These are phyloP conservation scores for Rotaria socialis DNA, from an alignment of 2,888 invertebrate genomes.

Conservation along the genomic window DNA sequence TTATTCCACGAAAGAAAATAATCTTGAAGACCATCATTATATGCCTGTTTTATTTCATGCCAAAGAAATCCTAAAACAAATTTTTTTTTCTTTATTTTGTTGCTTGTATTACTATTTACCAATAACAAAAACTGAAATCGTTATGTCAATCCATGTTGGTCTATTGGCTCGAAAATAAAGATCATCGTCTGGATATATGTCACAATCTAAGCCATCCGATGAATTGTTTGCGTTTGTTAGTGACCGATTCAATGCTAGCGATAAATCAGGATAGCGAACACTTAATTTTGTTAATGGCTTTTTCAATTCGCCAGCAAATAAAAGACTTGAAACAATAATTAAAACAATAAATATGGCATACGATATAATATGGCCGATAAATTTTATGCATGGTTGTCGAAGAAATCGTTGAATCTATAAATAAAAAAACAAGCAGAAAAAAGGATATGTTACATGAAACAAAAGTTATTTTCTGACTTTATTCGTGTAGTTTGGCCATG, in stretches of 20 bases:
- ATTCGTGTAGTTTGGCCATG: constrained; percentile 52
- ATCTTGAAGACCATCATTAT: constrained; percentile 49
- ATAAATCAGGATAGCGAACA: neutral
- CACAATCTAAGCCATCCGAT: too few species aligned
- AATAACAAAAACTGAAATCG: constrained; percentile 50
- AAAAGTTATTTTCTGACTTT: constrained; percentile 51
- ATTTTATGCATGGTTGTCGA: constrained; percentile 55
- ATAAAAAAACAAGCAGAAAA: neutral
- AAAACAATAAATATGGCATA: constrained; percentile 54
- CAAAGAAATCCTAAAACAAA: constrained; percentile 51
- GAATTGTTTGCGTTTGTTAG: too few species aligned
- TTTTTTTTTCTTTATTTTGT: neutral
- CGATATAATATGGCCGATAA: constrained; percentile 54
- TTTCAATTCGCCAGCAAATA: constrained; percentile 37
- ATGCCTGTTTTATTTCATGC: constrained; percentile 53
- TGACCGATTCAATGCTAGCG: neutral
- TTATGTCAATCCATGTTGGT: constrained; percentile 39
- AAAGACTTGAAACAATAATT: constrained; percentile 50
- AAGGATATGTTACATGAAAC: neutral
- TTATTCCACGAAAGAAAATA: constrained; percentile 52
- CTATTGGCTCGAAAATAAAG: constrained; percentile 34
- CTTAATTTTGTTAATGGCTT: neutral
- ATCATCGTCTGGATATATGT: neutral
- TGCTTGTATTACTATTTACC: constrained; percentile 49
- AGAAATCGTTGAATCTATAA: constrained; percentile 51